phyloP scores from a whole-genome alignment of 1,140 invertebrate species.

The Drosophila sproati region DNA sequence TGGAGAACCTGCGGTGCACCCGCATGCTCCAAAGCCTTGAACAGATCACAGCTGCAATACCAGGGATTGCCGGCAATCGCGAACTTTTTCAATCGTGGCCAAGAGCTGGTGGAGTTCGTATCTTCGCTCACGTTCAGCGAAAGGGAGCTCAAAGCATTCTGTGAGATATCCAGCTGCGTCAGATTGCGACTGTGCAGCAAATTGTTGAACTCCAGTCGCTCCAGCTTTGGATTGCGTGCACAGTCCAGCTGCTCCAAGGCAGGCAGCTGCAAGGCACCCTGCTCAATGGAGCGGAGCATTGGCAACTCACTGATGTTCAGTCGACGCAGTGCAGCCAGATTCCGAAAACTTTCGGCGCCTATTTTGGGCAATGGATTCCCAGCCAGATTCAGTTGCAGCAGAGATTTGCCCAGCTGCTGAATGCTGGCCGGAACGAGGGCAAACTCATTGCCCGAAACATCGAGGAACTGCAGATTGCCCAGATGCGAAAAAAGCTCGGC shows the following conservation, averaged over 20 bases:
- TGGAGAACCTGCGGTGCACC: slow-evolving; percentile 41
- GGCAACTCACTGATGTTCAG: slow-evolving; percentile 86
- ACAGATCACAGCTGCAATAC: slow-evolving; percentile 86
- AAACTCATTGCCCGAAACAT: slow-evolving; percentile 87
- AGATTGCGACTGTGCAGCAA: slow-evolving; percentile 56
- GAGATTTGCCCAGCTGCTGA: slow-evolving; percentile 84
- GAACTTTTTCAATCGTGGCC: slow-evolving; percentile 84
- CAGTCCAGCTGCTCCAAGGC: slow-evolving; percentile 68
- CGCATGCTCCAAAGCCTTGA: slow-evolving; percentile 56
- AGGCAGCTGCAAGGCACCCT: slow-evolving; percentile 85
- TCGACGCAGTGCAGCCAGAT: slow-evolving; percentile 85
- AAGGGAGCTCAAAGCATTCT: slow-evolving; percentile 85
- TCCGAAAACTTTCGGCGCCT: slow-evolving; percentile 86
- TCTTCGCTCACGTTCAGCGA: slow-evolving; percentile 36
- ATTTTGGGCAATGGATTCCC: slow-evolving; percentile 86
- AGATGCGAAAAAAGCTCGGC: slow-evolving; percentile 84
- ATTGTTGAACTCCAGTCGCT: slow-evolving; percentile 58
- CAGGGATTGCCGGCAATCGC: slow-evolving; percentile 87
- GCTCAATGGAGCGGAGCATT: slow-evolving; percentile 85
- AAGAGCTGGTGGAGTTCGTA: slow-evolving; percentile 17
- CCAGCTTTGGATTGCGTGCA: slow-evolving; percentile 67
- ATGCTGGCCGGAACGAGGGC: slow-evolving; percentile 86
- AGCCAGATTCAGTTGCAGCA: slow-evolving; percentile 86
- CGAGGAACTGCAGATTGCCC: slow-evolving; percentile 85
- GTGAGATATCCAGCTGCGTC: slow-evolving; percentile 74